Conservation (phyloP, 2,888 invertebrate species). For the Lasioglossum oenotherae region DNA sequence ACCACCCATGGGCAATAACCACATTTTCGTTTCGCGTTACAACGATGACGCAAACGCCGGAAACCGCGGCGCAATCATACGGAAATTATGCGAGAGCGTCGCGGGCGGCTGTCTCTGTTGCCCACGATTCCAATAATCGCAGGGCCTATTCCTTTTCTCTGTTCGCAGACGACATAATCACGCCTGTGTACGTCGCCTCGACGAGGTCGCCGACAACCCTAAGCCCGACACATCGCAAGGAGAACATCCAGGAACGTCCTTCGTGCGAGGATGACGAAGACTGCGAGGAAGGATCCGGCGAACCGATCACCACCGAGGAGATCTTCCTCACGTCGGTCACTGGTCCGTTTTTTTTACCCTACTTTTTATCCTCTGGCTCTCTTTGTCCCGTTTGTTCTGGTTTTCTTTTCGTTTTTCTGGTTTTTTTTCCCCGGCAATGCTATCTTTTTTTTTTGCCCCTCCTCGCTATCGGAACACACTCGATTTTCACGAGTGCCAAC, state of each 20-base stretch:
- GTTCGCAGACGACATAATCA: conserved; percentile 92
- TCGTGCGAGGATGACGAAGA: conserved; percentile 93
- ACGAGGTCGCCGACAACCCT: conserved; percentile 87
- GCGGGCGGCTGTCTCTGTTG: not conserved
- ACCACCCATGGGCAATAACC: not conserved
- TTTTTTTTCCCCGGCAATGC: not conserved
- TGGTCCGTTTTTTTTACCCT: conserved; percentile 71
- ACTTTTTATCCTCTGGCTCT: not conserved
- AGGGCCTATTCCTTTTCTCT: not conserved
- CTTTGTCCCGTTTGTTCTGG: not conserved
- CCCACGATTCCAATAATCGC: conserved; percentile 46
- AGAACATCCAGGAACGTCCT: conserved; percentile 77
- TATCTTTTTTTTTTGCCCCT: not conserved
- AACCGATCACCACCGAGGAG: conserved; percentile 88
- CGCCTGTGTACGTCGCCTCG: conserved; percentile 95
- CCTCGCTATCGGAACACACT: conserved; percentile 16
- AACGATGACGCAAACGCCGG: conserved; percentile 46
- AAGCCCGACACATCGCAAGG: conserved; percentile 77
- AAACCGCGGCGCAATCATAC: conserved; percentile 46
- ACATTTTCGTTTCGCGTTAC: conserved; percentile 45
- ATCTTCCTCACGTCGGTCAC: conserved; percentile 83
- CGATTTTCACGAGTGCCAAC: conserved; percentile 36
- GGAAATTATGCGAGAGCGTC: conserved; percentile 40
- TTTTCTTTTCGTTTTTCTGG: not conserved
- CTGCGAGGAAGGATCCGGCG: conserved; percentile 92